Conservation (phyloP, 2,113 vertebrate genomes). For the Thomomys bottae region DNA sequence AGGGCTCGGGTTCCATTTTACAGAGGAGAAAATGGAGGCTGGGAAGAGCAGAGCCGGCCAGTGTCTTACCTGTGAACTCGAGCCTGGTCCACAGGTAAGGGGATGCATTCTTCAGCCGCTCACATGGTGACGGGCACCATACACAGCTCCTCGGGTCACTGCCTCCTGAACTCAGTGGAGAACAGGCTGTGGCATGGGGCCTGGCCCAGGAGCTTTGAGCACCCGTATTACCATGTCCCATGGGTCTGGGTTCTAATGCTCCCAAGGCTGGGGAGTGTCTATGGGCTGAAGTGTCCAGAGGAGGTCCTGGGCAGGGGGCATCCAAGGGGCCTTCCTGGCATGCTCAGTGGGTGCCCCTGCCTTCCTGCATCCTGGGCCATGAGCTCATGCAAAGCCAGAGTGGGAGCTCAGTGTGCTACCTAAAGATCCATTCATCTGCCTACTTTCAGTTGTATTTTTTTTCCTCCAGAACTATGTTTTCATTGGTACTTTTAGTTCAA, state of each 20-base stretch:
- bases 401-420: no score
- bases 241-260: no score
- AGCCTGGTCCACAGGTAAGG: background rate
- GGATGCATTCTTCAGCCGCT: no score
- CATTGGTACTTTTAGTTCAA: background rate
- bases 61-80: background rate
- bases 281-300: background rate
- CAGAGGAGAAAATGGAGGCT: background rate
- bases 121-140: no score
- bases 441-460: background rate
- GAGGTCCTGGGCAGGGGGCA: background rate
- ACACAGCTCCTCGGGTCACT: fast-evolving
- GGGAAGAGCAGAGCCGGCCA: background rate
- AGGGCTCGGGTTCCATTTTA: no score
- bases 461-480: background rate
- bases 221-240: background rate
- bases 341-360: no score
- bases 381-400: background rate
- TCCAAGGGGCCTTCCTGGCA: background rate
- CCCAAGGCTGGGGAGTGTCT: background rate
- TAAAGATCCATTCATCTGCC: background rate
- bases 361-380: no score
- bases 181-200: background rate
- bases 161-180: background rate
- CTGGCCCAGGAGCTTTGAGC: background rate